These are phyloP conservation scores for Artemisiospiza belli DNA, from an alignment of 2,113 vertebrate species.

Conservation along the genomic window DNA sequence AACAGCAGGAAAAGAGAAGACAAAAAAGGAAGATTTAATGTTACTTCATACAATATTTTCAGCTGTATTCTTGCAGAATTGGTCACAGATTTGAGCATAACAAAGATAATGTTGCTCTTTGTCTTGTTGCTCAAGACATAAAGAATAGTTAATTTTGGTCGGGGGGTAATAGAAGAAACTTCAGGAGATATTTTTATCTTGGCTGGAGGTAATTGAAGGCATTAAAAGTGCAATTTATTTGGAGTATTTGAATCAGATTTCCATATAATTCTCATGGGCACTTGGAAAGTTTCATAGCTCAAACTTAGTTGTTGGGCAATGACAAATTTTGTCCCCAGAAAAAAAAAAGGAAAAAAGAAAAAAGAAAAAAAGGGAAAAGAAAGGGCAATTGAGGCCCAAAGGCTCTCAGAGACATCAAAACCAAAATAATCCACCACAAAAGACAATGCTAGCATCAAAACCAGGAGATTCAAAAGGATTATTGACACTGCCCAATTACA, in stretches of 20 bases:
- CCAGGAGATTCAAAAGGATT: conserved; percentile 20
- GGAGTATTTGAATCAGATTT: conserved; percentile 16
- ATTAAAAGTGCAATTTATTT: neutral
- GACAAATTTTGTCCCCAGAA: neutral
- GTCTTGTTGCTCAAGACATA: neutral
- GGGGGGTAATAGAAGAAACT: neutral
- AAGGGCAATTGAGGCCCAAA: neutral
- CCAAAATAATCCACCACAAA: conserved; percentile 22
- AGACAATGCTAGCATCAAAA: neutral
- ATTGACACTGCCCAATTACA: neutral
- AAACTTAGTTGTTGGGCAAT: neutral
- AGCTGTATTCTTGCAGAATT: neutral
- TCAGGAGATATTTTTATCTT: neutral
- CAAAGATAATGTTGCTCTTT: neutral
- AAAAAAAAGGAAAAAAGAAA: neutral
- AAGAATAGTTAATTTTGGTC: neutral
- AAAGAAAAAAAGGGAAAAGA: neutral
- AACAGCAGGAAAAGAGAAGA: neutral
- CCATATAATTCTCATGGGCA: conserved; percentile 30
- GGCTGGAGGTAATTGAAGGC: neutral
- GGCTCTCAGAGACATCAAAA: conserved; percentile 11
- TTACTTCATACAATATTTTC: neutral
- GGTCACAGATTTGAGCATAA: neutral
- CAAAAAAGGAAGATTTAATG: neutral
- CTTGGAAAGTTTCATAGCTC: neutral